Evolutionary conservation across 2,888 invertebrate genomes (phyloP).

Genomic region (Cybosia mesomella): DNA sequence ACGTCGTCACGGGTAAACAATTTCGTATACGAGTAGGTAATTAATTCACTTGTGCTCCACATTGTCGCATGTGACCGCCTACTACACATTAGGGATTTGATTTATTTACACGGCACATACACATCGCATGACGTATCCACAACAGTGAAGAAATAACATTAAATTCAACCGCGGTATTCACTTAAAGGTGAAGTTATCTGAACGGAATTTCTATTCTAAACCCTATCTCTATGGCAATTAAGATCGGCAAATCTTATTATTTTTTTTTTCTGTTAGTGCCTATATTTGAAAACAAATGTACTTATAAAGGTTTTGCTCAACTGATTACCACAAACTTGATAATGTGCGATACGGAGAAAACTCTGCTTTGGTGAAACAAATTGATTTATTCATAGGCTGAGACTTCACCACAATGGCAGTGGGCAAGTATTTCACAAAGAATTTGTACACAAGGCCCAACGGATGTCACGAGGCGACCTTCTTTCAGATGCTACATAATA

Average conservation of each 20-base stretch:
- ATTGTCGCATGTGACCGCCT: slow-evolving; percentile 39
- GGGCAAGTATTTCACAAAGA: slow-evolving; percentile 37
- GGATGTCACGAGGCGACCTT: slow-evolving; percentile 48
- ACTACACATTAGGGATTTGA: slow-evolving; percentile 17
- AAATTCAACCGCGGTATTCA: not conserved
- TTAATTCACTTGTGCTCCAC: slow-evolving; percentile 57
- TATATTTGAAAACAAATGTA: not conserved
- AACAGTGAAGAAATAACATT: not conserved
- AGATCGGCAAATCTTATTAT: too few relatives aligned
- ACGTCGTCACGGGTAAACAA: slow-evolving; percentile 43
- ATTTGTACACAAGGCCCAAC: slow-evolving; percentile 33
- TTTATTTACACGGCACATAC: slow-evolving; percentile 4
- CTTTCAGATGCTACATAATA: slow-evolving; percentile 36
- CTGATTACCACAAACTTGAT: not conserved
- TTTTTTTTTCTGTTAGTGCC: too few relatives aligned
- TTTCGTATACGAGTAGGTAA: slow-evolving; percentile 53
- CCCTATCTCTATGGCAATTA: not conserved
- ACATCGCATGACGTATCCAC: not conserved
- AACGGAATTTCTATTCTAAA: not conserved
- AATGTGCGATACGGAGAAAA: slow-evolving; percentile 6
- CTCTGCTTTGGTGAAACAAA: slow-evolving; percentile 13
- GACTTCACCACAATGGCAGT: slow-evolving; percentile 19
- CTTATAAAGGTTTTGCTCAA: not conserved
- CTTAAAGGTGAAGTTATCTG: not conserved
- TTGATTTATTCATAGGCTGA: slow-evolving; percentile 31